phyloP scores from a whole-genome alignment of 2,888 invertebrate species.

The Plutella xylostella region DNA sequence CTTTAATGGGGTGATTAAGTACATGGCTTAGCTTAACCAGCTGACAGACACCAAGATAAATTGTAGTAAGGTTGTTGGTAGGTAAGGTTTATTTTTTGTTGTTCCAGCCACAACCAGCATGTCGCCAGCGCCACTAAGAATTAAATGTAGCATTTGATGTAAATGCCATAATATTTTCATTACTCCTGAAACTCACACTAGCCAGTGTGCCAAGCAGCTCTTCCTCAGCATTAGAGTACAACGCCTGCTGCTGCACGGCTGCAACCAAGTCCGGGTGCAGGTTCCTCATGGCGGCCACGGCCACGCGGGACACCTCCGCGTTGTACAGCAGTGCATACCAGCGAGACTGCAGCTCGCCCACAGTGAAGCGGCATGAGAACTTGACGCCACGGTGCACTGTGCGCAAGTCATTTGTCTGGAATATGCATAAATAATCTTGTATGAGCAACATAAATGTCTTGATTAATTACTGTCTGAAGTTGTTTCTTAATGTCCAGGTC shows the following conservation, averaged over 20 bases:
- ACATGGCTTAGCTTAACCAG: no score
- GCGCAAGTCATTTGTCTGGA: conserved; percentile 79
- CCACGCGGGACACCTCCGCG: conserved; percentile 91
- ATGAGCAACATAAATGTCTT: no score
- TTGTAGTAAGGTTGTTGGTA: no score
- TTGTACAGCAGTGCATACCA: conserved; percentile 98
- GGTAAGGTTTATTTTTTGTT: no score
- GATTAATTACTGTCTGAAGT: no score
- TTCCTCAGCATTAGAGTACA: conserved; percentile 93
- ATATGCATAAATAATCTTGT: neutral
- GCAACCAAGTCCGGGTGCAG: conserved; percentile 92
- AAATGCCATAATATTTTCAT: no score
- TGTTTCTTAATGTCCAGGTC: no score
- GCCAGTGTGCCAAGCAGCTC: conserved; percentile 83
- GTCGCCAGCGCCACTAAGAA: no score
- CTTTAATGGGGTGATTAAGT: no score
- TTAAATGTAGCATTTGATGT: no score
- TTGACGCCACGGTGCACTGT: conserved; percentile 92
- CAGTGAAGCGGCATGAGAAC: conserved; percentile 94
- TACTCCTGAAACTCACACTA: conserved; percentile 69
- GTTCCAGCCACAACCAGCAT: no score
- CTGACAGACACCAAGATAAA: no score
- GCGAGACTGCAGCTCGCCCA: conserved; percentile 93
- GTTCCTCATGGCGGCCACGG: conserved; percentile 93
- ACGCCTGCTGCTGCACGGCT: conserved; percentile 86